Evolutionary conservation across 1,140 invertebrate genomes (phyloP), one percentile per base, ranked within the genome.

Genomic region (Drosophila dunni): DNA sequence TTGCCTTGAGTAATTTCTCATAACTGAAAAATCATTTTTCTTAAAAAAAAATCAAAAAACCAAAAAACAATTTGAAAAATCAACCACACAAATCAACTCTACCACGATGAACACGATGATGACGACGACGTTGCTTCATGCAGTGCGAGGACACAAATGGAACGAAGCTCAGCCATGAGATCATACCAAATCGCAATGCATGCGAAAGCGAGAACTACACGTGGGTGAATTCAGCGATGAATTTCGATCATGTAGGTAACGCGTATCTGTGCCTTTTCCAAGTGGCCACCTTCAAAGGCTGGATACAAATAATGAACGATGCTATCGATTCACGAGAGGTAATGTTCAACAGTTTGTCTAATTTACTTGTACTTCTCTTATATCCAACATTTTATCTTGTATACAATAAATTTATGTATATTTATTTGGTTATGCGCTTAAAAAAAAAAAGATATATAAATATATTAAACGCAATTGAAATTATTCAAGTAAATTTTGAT

Each of bases 171-270:
- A 97, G 96, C 91, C 95, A 95, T 81, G 96, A 97, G 93, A 97
- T 97, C 66, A 97, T 98, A 81, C 96, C 97, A 29, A 96, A 97
- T 91, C 93, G 94, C 90, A 96, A 96, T 86, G 96, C 96, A 29
- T 98, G 97, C 86, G 94, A 95, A 66, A 95, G 96, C 75, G 96
- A 97, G 93, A 98, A 98, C 92, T 97, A 97, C 84, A 97, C 97
- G 13, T 99, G 98, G 98, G 95, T 96, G 93, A 99, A 99, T 93
- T 98, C 98, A 40, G 95, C 96, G 70, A 98, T 99, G 95, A 99
- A 99, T 93, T 99, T 99, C 93, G 98, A 99, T 93, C 98, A 99
- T 93, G 98, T 99, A 8, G 96, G 98, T 40, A 98, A 98, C 94
- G 98, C 98, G 24, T 99, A 99, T 93, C 94, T 99, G 78, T 98